Evolutionary conservation across 2,888 invertebrate genomes (phyloP), one percentile per base, ranked within the genome.

Genomic region (Drosophila vallismaia): DNA sequence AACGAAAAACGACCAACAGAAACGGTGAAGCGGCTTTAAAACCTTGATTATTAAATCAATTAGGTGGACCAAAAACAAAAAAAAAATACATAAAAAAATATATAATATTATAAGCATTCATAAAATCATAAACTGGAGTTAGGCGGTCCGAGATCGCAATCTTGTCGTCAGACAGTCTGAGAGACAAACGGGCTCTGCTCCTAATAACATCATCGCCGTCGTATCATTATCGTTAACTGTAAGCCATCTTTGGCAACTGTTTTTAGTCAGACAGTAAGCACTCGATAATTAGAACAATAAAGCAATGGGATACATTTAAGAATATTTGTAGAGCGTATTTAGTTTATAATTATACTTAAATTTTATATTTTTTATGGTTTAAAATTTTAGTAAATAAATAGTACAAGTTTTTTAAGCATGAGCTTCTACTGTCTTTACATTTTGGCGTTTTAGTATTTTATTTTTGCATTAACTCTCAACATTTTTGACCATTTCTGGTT

Each of bases 21-120:
- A 68, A 70, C 46, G 48, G 64, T 77, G 76, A 71, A 71, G 71
- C 73, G 64, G 74, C 72, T 74, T 75, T 75, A 84, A 86, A 87
- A 75, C 82, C 87, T 82, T 82, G 82, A 81, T 87, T 85, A 85
- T 87, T 79, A 79, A 85, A 79, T 87, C 88, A 82, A 85, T 85
- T 82, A 86, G 81, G 63, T 70, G 52, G 52, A 57, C 71, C n/a
- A 46, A 49, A 46, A 56, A 53, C 50, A 26, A 4, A 24, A 40
- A 33, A 48, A 7, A 31, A 53, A 50, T 40, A 26, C 49, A 33
- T 56, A n/a, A 44, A 29, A 24, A 56, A 52, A 36, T 10, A 36
- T 19, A 51, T 24, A 14, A 36, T 29, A 51, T 24, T 26, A 36
- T 29, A 40, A 40, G 53, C 44, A 44, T 24, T 10, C 44, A 42